A percentile compares a stretch with the other conserved stretches of the same genome.
Conservation (phyloP, 2,888 invertebrate genomes). For the Apamea epomidion region DNA sequence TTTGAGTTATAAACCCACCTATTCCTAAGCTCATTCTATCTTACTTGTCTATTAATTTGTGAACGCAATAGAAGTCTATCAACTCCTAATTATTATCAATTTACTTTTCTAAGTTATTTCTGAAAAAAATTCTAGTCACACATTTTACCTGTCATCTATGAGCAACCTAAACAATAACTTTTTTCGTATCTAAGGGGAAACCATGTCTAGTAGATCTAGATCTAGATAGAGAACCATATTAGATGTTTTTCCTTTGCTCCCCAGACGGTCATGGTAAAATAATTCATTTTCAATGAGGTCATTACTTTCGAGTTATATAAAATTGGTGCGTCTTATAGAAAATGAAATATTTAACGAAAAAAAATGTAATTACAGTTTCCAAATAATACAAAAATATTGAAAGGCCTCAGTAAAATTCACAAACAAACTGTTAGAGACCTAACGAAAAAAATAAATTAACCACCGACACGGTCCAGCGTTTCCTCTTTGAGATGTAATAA, state of each 20-base stretch:
- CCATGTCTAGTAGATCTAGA: slow-evolving; percentile 1
- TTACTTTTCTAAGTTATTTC: slow-evolving; percentile 36
- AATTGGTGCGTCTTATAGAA: slow-evolving; percentile 20
- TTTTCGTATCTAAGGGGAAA: slow-evolving; percentile 23
- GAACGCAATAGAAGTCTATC: slow-evolving; percentile 14
- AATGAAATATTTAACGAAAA: slow-evolving; percentile 35
- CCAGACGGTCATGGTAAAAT: slow-evolving; percentile 29
- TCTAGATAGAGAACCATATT: too few relatives aligned
- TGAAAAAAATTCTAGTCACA: slow-evolving; percentile 38
- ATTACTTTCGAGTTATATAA: slow-evolving; percentile 38
- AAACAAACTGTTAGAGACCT: slow-evolving; percentile 50
- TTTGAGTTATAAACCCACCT: neutral
- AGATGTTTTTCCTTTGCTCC: slow-evolving; percentile 24
- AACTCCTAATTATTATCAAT: slow-evolving; percentile 31
- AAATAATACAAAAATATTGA: slow-evolving; percentile 58
- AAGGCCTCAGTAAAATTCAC: slow-evolving; percentile 67
- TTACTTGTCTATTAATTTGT: neutral
- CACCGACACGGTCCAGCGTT: slow-evolving; percentile 69
- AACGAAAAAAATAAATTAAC: slow-evolving; percentile 73
- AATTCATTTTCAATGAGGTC: slow-evolving; percentile 37
- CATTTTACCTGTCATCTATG: slow-evolving; percentile 29
- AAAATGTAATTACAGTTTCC: slow-evolving; percentile 50
- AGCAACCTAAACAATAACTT: slow-evolving; percentile 24
- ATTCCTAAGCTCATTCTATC: neutral
- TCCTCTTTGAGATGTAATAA: slow-evolving; percentile 67